phyloP scores from a whole-genome alignment of 1,140 invertebrate species.

The Lepidurus couesii region DNA sequence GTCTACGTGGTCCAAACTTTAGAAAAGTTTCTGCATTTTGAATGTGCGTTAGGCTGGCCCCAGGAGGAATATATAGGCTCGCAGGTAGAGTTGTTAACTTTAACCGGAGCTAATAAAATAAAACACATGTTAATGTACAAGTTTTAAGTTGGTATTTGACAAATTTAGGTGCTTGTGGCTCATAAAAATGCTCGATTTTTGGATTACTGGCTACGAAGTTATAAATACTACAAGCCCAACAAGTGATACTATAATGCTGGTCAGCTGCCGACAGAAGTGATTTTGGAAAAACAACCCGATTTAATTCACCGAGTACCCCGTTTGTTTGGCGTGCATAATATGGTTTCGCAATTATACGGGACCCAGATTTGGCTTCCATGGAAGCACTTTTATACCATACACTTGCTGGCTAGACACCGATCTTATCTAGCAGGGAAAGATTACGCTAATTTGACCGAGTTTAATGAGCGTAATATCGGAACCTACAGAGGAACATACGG shows the following conservation, averaged over 20 bases:
- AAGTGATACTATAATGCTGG: constrained; percentile 45
- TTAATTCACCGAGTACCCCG: constrained; percentile 40
- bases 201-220: constrained; percentile 41
- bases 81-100: constrained; percentile 34
- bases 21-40: constrained; percentile 43
- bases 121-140: neutral
- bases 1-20: constrained; percentile 44
- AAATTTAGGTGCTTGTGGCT: constrained; percentile 41
- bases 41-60: constrained; percentile 46
- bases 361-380: constrained; percentile 36
- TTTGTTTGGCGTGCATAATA: constrained; percentile 41
- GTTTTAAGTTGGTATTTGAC: constrained; percentile 33
- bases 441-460: constrained; percentile 18
- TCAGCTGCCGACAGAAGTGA: constrained; percentile 40
- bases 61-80: constrained; percentile 41
- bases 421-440: constrained; percentile 25
- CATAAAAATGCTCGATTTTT: constrained; percentile 42
- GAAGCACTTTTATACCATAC: constrained; percentile 38
- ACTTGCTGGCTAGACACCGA: constrained; percentile 40
- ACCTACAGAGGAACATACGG: constrained; percentile 39
- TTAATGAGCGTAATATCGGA: constrained; percentile 38
- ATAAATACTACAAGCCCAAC: constrained; percentile 39
- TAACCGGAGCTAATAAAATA: neutral
- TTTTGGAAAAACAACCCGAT: constrained; percentile 38
- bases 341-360: neutral